These are phyloP conservation scores for Cosmia trapezina DNA, from an alignment of 2,888 invertebrate genomes.

Conservation along the genomic window DNA sequence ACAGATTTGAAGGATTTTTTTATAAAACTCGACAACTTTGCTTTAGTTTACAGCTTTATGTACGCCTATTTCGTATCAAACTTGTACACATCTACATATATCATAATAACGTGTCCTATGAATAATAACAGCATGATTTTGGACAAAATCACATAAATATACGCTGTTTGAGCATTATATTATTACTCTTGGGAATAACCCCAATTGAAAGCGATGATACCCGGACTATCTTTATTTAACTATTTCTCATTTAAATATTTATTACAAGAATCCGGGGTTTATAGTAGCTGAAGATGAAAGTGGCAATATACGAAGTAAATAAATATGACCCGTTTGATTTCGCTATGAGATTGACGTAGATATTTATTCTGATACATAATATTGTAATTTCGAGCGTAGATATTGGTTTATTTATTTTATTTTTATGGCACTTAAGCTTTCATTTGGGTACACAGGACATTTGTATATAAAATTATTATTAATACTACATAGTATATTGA, in stretches of 20 bases:
- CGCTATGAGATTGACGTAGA: constrained; percentile 22
- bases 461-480: too few relatives aligned
- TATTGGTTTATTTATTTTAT: constrained; percentile 19
- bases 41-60: background rate
- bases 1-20: constrained; percentile 65
- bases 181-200: constrained; percentile 36
- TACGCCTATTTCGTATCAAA: background rate
- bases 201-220: constrained; percentile 38
- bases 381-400: background rate
- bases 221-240: constrained; percentile 36
- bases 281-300: constrained; percentile 32
- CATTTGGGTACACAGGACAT: too few relatives aligned
- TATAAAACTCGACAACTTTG: background rate
- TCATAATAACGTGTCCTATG: constrained; percentile 30
- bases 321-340: constrained; percentile 40
- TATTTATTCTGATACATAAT: constrained; percentile 32
- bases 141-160: constrained; percentile 29
- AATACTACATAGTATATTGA: too few relatives aligned
- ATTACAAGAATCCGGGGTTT: constrained; percentile 31
- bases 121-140: constrained; percentile 27
- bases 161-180: constrained; percentile 15
- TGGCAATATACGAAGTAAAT: constrained; percentile 33
- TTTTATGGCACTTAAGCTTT: background rate
- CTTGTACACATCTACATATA: background rate
- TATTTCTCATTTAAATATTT: constrained; percentile 55